Base-by-base conservation (phyloP, 2,888 invertebrate species). In the Prosopocoilus inquinatus region DNA sequence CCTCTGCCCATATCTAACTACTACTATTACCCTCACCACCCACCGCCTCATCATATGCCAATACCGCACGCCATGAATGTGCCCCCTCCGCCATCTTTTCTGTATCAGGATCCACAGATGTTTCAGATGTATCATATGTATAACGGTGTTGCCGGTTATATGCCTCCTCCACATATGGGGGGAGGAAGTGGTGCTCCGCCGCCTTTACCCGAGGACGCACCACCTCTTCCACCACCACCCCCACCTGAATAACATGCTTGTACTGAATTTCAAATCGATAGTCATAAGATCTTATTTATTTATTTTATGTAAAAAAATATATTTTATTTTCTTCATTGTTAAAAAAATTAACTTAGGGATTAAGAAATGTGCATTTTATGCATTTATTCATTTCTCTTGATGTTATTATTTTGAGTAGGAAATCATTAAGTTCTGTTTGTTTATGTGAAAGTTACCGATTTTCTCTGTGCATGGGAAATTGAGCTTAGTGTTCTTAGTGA, bases 221-320 rank as follows among this genome's bases (percentile, higher is more conserved):
- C 85, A 33, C 86, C 86, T 41, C 78, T 80, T 49, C 84, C 85
- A 5, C 86, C 86, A 15, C 87, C 86, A 38, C 84, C 84, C 36
- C 78, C 80, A n/a, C 79, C 78, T 20, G 73, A 73, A 55, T 67
- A 36, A 50, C 9, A 55, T 60, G 57, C 28, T 41, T 34, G 20
- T 28, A 28, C 20, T 28, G 20, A 28, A 5, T 28, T 28, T 28
- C 35, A 15, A 34, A 9, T 34, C 15, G 13, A 13, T 47, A 16
- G 36, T 49, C 20, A 39, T 15, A n/a, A 28, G 20, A 4, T 3
- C 3, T 47, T 11, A 46, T 20, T 45, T 13, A 33, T 47, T 47
- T 34, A 20, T 15, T 35, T 12, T 33, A 35, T 35, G 15, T n/a
- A 35, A 34, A 28, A 11, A 41, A 9, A 5, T 46, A 46, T 16